phyloP scores from a whole-genome alignment of 2,113 vertebrate species.

The Ramphastos sulfuratus region DNA sequence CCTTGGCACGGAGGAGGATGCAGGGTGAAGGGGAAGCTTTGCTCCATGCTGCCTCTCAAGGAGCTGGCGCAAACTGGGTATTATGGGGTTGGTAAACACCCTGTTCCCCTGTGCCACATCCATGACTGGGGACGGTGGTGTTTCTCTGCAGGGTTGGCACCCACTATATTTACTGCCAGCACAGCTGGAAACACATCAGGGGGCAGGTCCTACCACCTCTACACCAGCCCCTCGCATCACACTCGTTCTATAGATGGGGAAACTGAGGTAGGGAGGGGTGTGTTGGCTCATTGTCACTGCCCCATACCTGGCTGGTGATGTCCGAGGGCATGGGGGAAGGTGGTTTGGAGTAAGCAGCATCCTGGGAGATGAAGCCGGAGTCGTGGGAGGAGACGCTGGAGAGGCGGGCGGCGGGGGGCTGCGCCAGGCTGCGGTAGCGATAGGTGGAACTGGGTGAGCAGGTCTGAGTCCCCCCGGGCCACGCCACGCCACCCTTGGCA shows the following conservation, averaged over 20 bases:
- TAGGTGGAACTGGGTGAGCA: constrained; percentile 90
- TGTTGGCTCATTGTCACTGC: neutral
- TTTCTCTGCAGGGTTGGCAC: neutral
- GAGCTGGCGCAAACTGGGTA: neutral
- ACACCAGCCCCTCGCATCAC: fast-evolving
- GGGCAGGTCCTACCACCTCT: neutral
- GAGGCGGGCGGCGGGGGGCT: constrained; percentile 88
- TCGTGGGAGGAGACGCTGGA: constrained; percentile 98
- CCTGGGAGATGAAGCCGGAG: constrained; percentile 97
- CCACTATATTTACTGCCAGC: neutral
- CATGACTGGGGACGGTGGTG: neutral
- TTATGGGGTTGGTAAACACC: fast-evolving
- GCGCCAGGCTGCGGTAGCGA: constrained; percentile 94
- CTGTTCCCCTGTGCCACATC: too few species aligned
- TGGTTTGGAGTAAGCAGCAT: constrained; percentile 92
- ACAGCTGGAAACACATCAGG: neutral
- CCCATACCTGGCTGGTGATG: constrained; percentile 92
- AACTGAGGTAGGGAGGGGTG: neutral
- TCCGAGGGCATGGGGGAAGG: constrained; percentile 98
- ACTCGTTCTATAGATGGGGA: neutral
- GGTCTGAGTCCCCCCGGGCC: constrained; percentile 81
- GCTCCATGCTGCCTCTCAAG: neutral
- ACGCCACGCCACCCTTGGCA: constrained; percentile 88
- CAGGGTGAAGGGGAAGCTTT: neutral
- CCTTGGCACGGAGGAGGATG: neutral